Evolutionary conservation across 2,113 vertebrate species (phyloP).

Genomic region (Cairina moschata): DNA sequence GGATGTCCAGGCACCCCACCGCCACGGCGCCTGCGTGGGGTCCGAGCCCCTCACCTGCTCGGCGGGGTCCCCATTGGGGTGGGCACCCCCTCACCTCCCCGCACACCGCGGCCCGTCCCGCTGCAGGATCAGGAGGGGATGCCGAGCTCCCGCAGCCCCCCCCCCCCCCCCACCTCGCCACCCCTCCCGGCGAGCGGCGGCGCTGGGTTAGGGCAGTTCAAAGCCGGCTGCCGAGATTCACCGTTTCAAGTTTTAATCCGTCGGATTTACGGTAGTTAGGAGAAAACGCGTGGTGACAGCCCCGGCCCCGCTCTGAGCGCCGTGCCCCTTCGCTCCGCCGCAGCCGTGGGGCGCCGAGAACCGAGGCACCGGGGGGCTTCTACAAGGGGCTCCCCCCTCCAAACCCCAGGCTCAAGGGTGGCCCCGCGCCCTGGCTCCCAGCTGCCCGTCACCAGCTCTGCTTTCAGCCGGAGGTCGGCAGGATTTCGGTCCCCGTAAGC

Average conservation of each 20-base stretch:
- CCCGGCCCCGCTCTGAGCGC: accelerated
- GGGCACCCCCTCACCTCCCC: too few relatives aligned
- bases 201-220: not conserved
- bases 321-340: not conserved
- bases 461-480: not conserved
- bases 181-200: accelerated
- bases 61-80: too few relatives aligned
- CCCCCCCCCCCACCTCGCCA: accelerated
- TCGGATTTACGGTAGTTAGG: not conserved
- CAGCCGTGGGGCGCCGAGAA: too few relatives aligned
- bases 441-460: accelerated
- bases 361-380: accelerated
- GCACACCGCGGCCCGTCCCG: accelerated
- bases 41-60: too few relatives aligned
- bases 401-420: not conserved
- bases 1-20: too few relatives aligned
- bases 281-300: not conserved
- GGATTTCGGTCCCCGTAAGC: not conserved
- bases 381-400: not conserved
- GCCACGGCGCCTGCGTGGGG: too few relatives aligned
- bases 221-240: not conserved
- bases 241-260: accelerated
- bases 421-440: not conserved
- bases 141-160: accelerated
- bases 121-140: not conserved